Conservation (phyloP, 2,113 vertebrate species). For the Bungarus multicinctus region DNA sequence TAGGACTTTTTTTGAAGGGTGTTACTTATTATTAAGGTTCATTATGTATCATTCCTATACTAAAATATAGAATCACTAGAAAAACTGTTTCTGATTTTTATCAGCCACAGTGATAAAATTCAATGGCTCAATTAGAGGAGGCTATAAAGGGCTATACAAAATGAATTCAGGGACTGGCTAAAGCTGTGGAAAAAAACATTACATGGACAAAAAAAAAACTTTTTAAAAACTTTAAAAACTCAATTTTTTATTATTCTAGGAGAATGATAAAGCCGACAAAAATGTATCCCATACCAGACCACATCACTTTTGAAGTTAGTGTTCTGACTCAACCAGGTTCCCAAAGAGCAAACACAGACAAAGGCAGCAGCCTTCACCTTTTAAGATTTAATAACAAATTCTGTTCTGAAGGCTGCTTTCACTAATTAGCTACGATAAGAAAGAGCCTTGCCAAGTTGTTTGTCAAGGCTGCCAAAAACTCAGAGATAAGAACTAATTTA, state of each 20-base stretch:
- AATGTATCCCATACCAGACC: not conserved
- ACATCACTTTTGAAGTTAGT: not conserved
- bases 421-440: no score
- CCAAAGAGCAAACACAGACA: no score
- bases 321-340: no score
- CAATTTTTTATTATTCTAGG: not conserved
- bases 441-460: no score
- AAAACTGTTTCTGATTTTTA: not conserved
- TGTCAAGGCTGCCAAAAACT: no score
- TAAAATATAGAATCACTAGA: not conserved
- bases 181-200: not conserved
- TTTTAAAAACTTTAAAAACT: not conserved
- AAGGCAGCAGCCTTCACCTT: no score
- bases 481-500: no score
- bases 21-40: not conserved
- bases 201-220: not conserved
- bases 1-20: not conserved
- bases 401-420: no score
- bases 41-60: not conserved
- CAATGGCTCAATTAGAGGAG: not conserved
- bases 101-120: not conserved
- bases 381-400: no score
- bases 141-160: not conserved
- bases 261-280: not conserved
- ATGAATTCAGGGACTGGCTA: not conserved